phyloP scores from a whole-genome alignment of 2,113 vertebrate species.

The Ellobius talpinus region DNA sequence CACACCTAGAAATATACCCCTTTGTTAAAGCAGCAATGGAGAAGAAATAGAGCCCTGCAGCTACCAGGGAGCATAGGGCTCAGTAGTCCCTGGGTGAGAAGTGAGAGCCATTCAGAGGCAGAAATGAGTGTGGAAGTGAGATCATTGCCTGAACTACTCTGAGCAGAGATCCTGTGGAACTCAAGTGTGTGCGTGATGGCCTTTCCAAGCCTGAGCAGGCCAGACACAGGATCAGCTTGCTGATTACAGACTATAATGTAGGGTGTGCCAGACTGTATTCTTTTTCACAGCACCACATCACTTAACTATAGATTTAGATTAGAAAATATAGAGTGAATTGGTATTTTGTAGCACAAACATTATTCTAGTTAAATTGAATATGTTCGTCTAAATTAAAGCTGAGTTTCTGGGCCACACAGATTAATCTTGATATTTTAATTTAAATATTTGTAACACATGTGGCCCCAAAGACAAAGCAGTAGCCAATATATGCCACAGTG shows the following conservation, averaged over 20 bases:
- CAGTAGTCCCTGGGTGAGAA: background rate
- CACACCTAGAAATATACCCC: background rate
- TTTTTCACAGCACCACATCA: background rate
- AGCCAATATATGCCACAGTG: background rate
- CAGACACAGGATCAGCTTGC: background rate
- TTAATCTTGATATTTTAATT: background rate
- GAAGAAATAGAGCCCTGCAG: background rate
- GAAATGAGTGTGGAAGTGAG: background rate
- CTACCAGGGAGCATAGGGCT: background rate
- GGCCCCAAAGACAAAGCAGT: background rate
- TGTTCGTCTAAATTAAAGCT: conserved; percentile 24
- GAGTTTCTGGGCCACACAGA: background rate
- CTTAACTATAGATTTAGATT: conserved; percentile 26
- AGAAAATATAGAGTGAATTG: conserved; percentile 42
- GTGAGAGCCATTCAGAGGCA: background rate
- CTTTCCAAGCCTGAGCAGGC: background rate
- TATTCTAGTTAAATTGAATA: background rate
- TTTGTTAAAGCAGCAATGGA: background rate
- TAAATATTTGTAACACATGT: background rate
- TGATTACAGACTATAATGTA: background rate
- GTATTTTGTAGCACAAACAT: conserved; percentile 16
- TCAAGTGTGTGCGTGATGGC: background rate
- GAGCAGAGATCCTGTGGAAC: background rate
- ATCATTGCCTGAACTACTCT: background rate
- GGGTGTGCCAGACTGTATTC: background rate